Evolutionary conservation across 2,888 invertebrate species (phyloP).

Genomic region (Timandra comae): DNA sequence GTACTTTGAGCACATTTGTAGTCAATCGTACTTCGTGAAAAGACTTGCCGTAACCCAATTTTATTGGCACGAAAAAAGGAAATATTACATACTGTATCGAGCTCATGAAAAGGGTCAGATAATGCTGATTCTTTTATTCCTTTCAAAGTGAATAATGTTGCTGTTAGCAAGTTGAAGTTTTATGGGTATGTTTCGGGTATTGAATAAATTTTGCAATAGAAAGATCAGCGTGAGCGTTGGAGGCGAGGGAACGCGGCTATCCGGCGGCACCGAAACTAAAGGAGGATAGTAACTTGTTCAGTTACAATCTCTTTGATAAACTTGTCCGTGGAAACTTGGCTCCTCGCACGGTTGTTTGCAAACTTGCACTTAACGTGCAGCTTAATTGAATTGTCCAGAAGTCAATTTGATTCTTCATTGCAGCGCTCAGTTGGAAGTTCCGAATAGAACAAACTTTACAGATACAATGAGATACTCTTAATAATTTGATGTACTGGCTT

Average conservation of each 20-base stretch:
- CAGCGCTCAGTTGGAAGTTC: conserved; percentile 20
- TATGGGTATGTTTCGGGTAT: neutral
- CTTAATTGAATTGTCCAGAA: conserved; percentile 71
- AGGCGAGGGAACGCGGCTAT: neutral
- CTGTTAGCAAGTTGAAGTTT: neutral
- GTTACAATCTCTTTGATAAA: conserved; percentile 57
- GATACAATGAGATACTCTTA: too few species aligned
- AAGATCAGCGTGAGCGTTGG: conserved; percentile 7
- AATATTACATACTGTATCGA: too few species aligned
- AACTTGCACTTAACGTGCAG: conserved; percentile 67
- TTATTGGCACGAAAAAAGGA: too few species aligned
- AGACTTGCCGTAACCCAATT: too few species aligned
- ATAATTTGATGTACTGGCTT: too few species aligned
- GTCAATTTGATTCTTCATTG: conserved; percentile 61
- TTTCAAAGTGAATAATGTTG: neutral
- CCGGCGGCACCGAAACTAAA: conserved; percentile 18
- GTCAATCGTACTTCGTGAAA: too few species aligned
- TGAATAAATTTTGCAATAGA: conserved; percentile 2
- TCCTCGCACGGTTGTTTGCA: conserved; percentile 59
- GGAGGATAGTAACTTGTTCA: conserved; percentile 57
- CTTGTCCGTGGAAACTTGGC: conserved; percentile 50
- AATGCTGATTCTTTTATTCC: conserved; percentile 11
- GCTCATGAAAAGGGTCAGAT: conserved; percentile 15
- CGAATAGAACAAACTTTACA: neutral
- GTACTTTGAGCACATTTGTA: too few species aligned